Conservation (phyloP, 2,797 vertebrate species). For the Sebastes ruberrimus region DNA sequence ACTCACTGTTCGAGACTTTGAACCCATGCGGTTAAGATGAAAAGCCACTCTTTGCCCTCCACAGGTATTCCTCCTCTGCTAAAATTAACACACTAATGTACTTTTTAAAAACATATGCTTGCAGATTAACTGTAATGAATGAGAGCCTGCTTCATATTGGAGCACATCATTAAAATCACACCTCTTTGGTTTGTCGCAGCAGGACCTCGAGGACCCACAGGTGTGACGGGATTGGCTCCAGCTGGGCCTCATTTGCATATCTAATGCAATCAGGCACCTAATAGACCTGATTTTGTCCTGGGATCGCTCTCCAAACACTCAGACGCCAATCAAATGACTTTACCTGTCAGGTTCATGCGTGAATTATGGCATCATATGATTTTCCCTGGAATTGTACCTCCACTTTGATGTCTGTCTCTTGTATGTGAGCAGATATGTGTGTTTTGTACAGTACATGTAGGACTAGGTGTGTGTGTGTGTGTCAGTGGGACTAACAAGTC, state of each 20-base stretch:
- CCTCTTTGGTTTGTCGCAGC: constrained; percentile 34
- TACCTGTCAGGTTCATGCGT: neutral
- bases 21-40: neutral
- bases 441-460: neutral
- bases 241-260: constrained; percentile 70
- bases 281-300: constrained; percentile 53
- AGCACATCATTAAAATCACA: constrained; percentile 54
- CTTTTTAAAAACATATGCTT: constrained; percentile 20
- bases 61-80: neutral
- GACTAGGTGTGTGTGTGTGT: constrained; percentile 8
- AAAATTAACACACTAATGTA: constrained; percentile 16
- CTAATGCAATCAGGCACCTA: constrained; percentile 73
- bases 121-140: constrained; percentile 39
- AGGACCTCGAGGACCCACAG: constrained; percentile 63
- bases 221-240: constrained; percentile 65
- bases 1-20: neutral
- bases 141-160: constrained; percentile 19
- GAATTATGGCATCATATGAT: neutral
- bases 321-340: constrained; percentile 43
- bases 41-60: neutral
- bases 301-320: constrained; percentile 30
- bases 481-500: constrained; percentile 46
- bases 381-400: neutral
- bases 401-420: neutral
- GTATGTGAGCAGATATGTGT: neutral